Evolutionary conservation across 2,888 invertebrate species (phyloP).

Genomic region (Harpagoxenus sublaevis): DNA sequence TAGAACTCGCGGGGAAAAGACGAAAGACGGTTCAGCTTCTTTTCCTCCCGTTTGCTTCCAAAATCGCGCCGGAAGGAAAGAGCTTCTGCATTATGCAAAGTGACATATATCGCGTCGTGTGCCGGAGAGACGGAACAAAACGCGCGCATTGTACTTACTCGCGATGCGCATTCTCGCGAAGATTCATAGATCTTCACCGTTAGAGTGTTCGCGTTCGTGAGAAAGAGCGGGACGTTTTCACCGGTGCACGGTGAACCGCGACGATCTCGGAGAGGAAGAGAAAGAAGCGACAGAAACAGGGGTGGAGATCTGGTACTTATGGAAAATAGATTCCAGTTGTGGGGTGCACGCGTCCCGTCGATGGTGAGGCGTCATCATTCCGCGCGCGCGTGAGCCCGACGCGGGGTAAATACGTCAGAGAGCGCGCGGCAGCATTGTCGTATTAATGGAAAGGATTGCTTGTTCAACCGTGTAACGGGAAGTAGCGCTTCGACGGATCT

Average conservation of each 20-base stretch:
- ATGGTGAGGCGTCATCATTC: conserved; percentile 52
- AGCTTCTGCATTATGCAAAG: conserved; percentile 63
- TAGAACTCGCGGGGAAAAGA: conserved; percentile 33
- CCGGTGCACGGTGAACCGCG: conserved; percentile 32
- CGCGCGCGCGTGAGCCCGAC: conserved; percentile 56
- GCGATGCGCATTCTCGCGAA: conserved; percentile 11
- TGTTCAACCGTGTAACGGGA: conserved; percentile 82
- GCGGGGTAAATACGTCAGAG: conserved; percentile 80
- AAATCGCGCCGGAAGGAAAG: conserved; percentile 65
- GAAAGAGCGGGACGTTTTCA: conserved; percentile 21
- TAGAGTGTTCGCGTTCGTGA: conserved; percentile 45
- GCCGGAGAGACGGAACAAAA: conserved; percentile 29
- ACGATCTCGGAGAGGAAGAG: conserved; percentile 37
- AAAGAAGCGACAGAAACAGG: conserved; percentile 12
- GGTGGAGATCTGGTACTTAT: conserved; percentile 46
- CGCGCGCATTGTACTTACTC: conserved; percentile 44
- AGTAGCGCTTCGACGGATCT: conserved; percentile 81
- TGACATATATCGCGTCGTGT: conserved; percentile 54
- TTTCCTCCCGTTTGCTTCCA: neutral
- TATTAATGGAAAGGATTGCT: conserved; percentile 85
- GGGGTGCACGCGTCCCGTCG: conserved; percentile 27
- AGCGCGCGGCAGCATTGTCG: conserved; percentile 82
- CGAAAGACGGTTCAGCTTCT: conserved; percentile 7
- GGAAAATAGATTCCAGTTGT: conserved; percentile 62
- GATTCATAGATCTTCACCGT: conserved; percentile 48